Evolutionary conservation across 2,888 invertebrate species (phyloP), one percentile per base, ranked within the genome.

Genomic region (Tachystola acroxantha): DNA sequence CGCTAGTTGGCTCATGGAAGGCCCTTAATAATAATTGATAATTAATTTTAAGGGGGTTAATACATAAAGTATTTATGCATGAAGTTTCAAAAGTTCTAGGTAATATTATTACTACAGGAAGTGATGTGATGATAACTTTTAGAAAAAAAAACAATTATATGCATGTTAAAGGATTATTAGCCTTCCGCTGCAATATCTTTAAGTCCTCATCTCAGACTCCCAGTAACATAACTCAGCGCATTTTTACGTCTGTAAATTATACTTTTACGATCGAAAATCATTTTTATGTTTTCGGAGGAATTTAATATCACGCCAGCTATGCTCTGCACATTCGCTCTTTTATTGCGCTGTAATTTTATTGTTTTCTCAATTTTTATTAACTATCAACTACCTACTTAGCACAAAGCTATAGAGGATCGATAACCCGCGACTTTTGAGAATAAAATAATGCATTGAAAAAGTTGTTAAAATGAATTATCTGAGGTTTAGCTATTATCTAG

Each of bases 221-320:
- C 53, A 61, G 70, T 73, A 74, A 74, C 73, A 66, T 75, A 81
- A 77, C 76, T 82, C 81, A 79, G 84, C 82, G 72, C 67, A 81
- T 79, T 86, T 81, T 86, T 85, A 87, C 86, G 86, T 84, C 81
- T 86, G 87, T 86, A 87, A 87, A 87, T 85, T 87, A 86, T 86
- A 73, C 78, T 87, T 86, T 87, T 87, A 87, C 82, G 87, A 86
- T 81, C 85, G 78, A 84, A 85, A 87, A 86, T 86, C 80, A 85
- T 85, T 85, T 86, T 85, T 86, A 85, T 85, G 85, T 80, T 85
- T 85, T 84, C 76, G 75, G 68, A 76, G 71, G 85, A 86, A 86
- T 86, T 86, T 85, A 86, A 86, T 86, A 85, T 85, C 82, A 77
- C 80, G 75, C 80, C 74, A 70, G 82, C 81, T 72, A 81, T 75